Evolutionary conservation across 23 tunicate genomes (phyloP), one percentile per base, ranked within the genome.

Genomic region (Halocynthia roretzi): DNA sequence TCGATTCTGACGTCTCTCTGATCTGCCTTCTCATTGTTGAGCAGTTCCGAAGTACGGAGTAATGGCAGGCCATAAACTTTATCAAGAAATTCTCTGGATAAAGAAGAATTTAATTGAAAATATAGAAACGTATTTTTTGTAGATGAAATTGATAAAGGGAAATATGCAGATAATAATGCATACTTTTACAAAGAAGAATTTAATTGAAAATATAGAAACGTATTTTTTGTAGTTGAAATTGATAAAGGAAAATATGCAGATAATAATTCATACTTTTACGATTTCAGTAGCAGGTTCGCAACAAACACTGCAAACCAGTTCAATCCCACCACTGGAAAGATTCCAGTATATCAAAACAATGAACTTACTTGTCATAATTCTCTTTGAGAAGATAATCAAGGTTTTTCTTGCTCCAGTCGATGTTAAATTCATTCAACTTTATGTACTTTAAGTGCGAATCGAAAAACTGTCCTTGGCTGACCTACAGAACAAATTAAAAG

Each of bases 391-490:
- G 61, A 74, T 85, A 85, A 7, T 76, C 56, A 7, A 88, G 53
- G 54, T 94, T 84, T n/a, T 55, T 53, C 21, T 80, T 56, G 17
- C 71, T 6, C 96, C 96, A 95, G 54, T 95, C 82, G 12, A 89
- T 83, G 8, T 20, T 14, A 14, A 9, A 62, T 1, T 82, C 83
- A 62, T 84, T 89, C 5, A 90, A 67, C 22, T 78, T 77, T 7
- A 95, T 95, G 56, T 60, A 85, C 78, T 85, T 92, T 53, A 95
- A 77, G 56, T 95, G 88, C 58, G 86, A 76, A 22, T 95, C 96
- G 64, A 60, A 95, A 61, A 95, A 95, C 76, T 95, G 99, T 7
- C 99, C 99, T 49, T 85, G 86, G 58, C 92, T 85, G 58, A 74
- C 78, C 78, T 74, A 19, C 0, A 70, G 5, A 70, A 15, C 22